Conservation (phyloP, 2,888 invertebrate species). For the Napeogenes inachia region DNA sequence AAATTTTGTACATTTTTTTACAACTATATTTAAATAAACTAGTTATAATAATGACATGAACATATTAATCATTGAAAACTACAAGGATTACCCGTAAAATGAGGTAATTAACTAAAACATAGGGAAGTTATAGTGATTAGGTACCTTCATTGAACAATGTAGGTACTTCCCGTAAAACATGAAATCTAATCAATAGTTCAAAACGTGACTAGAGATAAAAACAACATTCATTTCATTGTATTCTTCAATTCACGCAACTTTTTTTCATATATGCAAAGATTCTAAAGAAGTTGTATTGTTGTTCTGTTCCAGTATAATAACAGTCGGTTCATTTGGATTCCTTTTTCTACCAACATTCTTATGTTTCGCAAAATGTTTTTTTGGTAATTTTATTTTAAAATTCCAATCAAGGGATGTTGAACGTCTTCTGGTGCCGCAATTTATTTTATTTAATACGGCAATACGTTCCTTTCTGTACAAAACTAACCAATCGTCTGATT, state of each 20-base stretch:
- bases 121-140: background rate
- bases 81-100: too few species aligned
- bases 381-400: conserved; percentile 12
- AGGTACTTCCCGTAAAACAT: conserved; percentile 12
- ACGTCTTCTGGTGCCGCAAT: conserved; percentile 35
- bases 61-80: too few species aligned
- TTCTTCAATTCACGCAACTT: conserved; percentile 18
- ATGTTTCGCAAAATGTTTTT: conserved; percentile 10
- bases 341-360: conserved; percentile 4
- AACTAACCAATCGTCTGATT: conserved; percentile 62
- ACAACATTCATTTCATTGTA: conserved; percentile 16
- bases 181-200: conserved; percentile 12
- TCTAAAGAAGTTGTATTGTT: conserved; percentile 22
- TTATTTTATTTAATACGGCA: conserved; percentile 31
- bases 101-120: too few species aligned
- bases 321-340: conserved; percentile 22
- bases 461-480: conserved; percentile 45
- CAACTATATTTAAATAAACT: background rate
- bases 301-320: conserved; percentile 21
- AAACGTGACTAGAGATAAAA: conserved; percentile 30
- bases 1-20: background rate
- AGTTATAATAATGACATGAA: background rate
- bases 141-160: conserved; percentile 5
- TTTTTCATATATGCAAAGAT: conserved; percentile 11
- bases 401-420: conserved; percentile 55